These are phyloP conservation scores for Dinoponera quadriceps DNA, from an alignment of 1,140 invertebrate species.

Conservation along the genomic window DNA sequence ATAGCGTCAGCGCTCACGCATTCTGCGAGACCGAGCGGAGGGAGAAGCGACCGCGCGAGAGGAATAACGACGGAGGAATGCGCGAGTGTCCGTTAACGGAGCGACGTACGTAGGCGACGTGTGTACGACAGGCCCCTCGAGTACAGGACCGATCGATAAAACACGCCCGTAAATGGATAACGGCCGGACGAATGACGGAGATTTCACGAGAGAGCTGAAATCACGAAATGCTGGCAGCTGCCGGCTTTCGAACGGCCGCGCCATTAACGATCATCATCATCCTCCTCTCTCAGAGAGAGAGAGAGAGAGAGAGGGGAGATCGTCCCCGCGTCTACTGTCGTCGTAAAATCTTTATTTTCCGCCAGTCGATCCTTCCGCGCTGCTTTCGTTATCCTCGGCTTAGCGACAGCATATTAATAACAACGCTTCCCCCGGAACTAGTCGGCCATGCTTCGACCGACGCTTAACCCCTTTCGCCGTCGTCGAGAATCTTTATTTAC, in stretches of 20 bases:
- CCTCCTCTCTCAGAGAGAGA: background rate
- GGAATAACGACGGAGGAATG: slow-evolving; percentile 43
- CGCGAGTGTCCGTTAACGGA: slow-evolving; percentile 45
- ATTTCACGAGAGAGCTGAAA: slow-evolving; percentile 66
- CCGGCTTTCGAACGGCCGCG: slow-evolving; percentile 36
- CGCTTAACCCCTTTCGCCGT: background rate
- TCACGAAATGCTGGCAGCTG: slow-evolving; percentile 60
- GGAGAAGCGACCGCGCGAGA: background rate
- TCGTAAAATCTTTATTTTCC: slow-evolving; percentile 55
- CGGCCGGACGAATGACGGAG: slow-evolving; percentile 67
- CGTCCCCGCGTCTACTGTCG: slow-evolving; percentile 17
- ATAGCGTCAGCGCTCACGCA: background rate
- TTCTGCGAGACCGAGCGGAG: slow-evolving; percentile 19
- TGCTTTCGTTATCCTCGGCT: slow-evolving; percentile 42
- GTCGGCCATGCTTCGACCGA: too few species aligned
- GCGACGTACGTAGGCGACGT: slow-evolving; percentile 53
- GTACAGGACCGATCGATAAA: slow-evolving; percentile 69
- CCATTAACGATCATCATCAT: slow-evolving; percentile 68
- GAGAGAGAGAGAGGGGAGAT: slow-evolving; percentile 17
- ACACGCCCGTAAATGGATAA: slow-evolving; percentile 71
- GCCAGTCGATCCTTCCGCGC: slow-evolving; percentile 47
- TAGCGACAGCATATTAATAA: slow-evolving; percentile 39
- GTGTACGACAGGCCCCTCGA: slow-evolving; percentile 50
- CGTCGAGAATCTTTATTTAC: slow-evolving; percentile 34
- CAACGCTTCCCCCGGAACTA: background rate